These are phyloP conservation scores for Ptilodon capucinus DNA, from an alignment of 2,888 invertebrate species.

Conservation along the genomic window DNA sequence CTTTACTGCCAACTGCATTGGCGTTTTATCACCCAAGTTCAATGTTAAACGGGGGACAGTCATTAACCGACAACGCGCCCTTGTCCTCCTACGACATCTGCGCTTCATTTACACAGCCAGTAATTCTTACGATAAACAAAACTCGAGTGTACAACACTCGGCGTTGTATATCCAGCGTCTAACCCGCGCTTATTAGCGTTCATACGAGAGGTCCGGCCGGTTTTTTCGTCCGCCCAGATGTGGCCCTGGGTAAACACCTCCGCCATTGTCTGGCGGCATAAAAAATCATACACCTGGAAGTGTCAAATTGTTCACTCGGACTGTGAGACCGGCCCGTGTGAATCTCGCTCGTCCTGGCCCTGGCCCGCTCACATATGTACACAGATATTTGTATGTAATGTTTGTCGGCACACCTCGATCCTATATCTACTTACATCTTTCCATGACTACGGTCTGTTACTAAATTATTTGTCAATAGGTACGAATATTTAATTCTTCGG, in stretches of 20 bases:
- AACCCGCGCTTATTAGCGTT: slow-evolving; percentile 71
- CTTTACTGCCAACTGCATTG: slow-evolving; percentile 77
- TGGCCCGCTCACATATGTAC: slow-evolving; percentile 36
- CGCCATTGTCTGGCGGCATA: slow-evolving; percentile 65
- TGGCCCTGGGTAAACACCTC: slow-evolving; percentile 71
- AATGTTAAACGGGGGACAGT: slow-evolving; percentile 60
- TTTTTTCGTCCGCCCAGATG: slow-evolving; percentile 79
- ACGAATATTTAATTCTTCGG: not conserved
- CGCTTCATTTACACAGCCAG: slow-evolving; percentile 48
- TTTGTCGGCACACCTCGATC: slow-evolving; percentile 1
- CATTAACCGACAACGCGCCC: slow-evolving; percentile 58
- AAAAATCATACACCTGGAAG: slow-evolving; percentile 81
- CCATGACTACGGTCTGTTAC: not conserved
- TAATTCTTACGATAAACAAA: slow-evolving; percentile 65
- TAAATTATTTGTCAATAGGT: not conserved
- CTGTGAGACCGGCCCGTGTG: slow-evolving; percentile 72
- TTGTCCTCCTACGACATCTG: slow-evolving; percentile 69
- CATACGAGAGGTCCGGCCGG: slow-evolving; percentile 76
- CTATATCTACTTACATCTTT: too few species aligned
- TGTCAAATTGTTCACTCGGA: slow-evolving; percentile 80
- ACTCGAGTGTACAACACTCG: slow-evolving; percentile 48
- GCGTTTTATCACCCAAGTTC: slow-evolving; percentile 76
- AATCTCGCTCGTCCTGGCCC: slow-evolving; percentile 49
- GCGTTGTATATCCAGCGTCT: slow-evolving; percentile 38
- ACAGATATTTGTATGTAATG: slow-evolving; percentile 24